Evolutionary conservation across 2,888 invertebrate species (phyloP).

Genomic region (Pemphredon lugubris): DNA sequence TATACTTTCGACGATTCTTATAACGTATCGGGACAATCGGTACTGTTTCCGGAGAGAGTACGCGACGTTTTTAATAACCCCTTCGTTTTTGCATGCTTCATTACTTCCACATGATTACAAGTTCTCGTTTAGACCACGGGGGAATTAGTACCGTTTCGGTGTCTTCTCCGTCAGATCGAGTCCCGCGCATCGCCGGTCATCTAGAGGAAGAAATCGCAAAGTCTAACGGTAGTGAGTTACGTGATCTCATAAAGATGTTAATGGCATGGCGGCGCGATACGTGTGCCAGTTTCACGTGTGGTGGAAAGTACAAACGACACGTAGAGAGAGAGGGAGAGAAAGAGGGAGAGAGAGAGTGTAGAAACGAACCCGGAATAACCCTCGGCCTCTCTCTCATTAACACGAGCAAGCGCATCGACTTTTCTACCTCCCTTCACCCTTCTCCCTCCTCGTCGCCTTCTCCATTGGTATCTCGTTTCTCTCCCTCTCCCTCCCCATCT

Average conservation of each 20-base stretch:
- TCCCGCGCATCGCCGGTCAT: conserved; percentile 1
- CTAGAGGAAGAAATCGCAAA: conserved; percentile 15
- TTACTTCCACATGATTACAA: too few relatives aligned
- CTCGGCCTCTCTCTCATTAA: conserved; percentile 29
- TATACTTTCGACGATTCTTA: too few relatives aligned
- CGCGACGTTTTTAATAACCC: too few relatives aligned
- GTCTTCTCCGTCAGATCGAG: conserved; percentile 23
- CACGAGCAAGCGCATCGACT: conserved; percentile 9
- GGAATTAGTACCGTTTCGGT: conserved; percentile 21
- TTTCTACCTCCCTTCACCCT: conserved; percentile 4
- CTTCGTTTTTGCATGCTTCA: too few relatives aligned
- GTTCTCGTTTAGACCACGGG: neutral
- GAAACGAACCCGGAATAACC: conserved; percentile 8
- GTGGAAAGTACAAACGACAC: conserved; percentile 2
- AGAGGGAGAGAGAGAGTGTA: neutral
- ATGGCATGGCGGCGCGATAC: conserved; percentile 53
- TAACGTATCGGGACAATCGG: too few relatives aligned
- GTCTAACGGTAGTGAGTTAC: conserved; percentile 55
- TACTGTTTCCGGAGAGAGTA: too few relatives aligned
- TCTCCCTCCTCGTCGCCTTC: neutral
- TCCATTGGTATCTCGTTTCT: conserved; percentile 40
- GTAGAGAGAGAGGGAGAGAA: neutral
- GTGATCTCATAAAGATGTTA: conserved; percentile 79
- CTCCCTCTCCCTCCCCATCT: conserved; percentile 13
- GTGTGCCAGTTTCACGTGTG: conserved; percentile 26